Base-by-base conservation (phyloP, 2,888 invertebrate species). In the Drosophila robusta region DNA sequence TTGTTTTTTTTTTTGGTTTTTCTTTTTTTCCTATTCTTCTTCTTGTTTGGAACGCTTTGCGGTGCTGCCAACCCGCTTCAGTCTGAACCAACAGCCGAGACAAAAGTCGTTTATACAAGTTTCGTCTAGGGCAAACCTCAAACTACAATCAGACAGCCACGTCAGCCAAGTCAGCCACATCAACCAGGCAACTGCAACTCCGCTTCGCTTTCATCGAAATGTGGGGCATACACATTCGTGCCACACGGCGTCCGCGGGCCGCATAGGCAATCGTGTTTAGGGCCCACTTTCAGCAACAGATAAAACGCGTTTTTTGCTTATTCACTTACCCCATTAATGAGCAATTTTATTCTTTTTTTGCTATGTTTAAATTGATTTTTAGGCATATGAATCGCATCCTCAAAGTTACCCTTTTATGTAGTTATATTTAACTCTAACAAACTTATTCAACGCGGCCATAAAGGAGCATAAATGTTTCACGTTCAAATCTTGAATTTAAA, bases 71-170 rank as follows among this genome's bases (percentile, higher is more conserved):
- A 50, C 34, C 34, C 36, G 38, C 34, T 57, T 18, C 16, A 1
- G 14, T 47, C 26, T 29, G 24, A n/a, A 22, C 22, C 46, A 41
- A 45, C 14, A 32, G 16, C 36, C 36, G 22, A 51, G 24, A 45
- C 57, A 54, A 49, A 54, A 64, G 54, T 57, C 66, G 68, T 34
- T 71, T 60, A 74, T 32, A 65, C 65, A 65, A 70, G 54, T 65
- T 54, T 65, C 58, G 77, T 58, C 66, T 73, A 56, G 32, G 36
- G 11, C 39, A 55, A 62, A 42, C 47, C 55, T 34, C 56, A 44
- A 26, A 16, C 36, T n/a, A 38, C 14, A 47, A 22, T 41, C 18
- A 41, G 34, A 14, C 14, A 18, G 34, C 18, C 26, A 12, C 29
- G 9, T 29, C 29, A 29, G 29, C 29, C 29, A 29, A 29, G 22